A percentile compares a stretch with the other conserved stretches of the same genome.
Conservation (phyloP, 2,888 invertebrate genomes). For the Tortricodes alternella region DNA sequence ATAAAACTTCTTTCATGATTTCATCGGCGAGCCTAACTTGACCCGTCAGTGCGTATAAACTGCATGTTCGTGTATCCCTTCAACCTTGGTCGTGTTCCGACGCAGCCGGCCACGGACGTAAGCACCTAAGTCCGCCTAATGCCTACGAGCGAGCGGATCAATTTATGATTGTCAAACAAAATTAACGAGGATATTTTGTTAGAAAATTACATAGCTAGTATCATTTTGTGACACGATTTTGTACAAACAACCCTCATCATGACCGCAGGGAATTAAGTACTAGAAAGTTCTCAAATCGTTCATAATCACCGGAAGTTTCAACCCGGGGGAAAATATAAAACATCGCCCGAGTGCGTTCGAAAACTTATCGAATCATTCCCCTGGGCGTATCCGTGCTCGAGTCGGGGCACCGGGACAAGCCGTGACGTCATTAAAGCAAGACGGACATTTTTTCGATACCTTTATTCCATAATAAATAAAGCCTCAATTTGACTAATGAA, state of each 20-base stretch:
- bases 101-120: no score
- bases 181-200: not conserved
- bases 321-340: conserved; percentile 19
- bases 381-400: not conserved
- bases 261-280: conserved; percentile 21
- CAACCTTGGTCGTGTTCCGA: no score
- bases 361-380: conserved; percentile 27
- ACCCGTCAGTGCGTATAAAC: no score
- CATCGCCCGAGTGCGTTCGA: conserved; percentile 14
- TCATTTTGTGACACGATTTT: not conserved
- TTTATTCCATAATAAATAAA: not conserved
- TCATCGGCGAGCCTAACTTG: no score
- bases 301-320: conserved; percentile 30
- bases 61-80: no score
- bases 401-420: not conserved
- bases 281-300: conserved; percentile 26
- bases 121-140: no score
- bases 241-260: not conserved
- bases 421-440: conserved; percentile 16
- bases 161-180: not conserved
- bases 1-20: no score
- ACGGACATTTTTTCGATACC: conserved; percentile 4
- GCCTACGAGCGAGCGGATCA: no score
- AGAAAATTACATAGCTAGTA: not conserved
- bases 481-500: conserved; percentile 9